Conservation (phyloP, 2,113 vertebrate species). For the Hylia prasina region DNA sequence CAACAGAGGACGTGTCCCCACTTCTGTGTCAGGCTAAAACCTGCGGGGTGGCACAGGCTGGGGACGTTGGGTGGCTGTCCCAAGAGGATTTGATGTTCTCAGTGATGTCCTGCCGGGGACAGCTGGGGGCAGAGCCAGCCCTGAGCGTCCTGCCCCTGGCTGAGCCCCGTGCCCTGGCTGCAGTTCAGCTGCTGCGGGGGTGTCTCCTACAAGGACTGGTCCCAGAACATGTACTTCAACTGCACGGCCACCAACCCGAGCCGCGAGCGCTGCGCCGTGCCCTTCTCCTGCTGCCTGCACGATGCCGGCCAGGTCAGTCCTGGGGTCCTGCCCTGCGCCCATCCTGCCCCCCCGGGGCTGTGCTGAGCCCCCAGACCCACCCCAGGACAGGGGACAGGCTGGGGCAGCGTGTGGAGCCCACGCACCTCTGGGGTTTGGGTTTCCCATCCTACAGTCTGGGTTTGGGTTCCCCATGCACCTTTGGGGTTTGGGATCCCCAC, state of each 20-base stretch:
- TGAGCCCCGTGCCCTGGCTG: not conserved
- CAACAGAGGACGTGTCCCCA: not conserved
- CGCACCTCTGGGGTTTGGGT: not conserved
- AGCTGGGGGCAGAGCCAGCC: not conserved
- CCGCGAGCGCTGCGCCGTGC: not conserved
- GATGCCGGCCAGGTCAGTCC: not conserved
- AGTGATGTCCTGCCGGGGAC: not conserved
- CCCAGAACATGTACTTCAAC: conserved; percentile 27
- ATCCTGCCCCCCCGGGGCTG: not conserved
- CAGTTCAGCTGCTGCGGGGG: conserved; percentile 18
- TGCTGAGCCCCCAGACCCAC: not conserved
- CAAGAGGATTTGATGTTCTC: not conserved
- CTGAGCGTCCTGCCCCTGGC: not conserved
- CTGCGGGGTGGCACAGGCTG: accelerated
- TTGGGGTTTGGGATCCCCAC: not conserved
- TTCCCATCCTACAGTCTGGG: accelerated
- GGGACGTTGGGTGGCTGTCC: not conserved
- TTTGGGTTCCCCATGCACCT: not conserved
- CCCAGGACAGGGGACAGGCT: not conserved
- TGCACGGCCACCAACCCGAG: not conserved
- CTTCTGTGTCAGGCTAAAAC: not conserved
- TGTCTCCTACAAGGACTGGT: conserved; percentile 9
- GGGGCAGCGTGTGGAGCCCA: accelerated
- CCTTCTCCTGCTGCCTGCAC: conserved; percentile 20
- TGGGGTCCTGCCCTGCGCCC: not conserved